Percentiles rank a stretch among this genome's conserved stretches.
These are phyloP conservation scores for Tragelaphus imberbis DNA, from an alignment of 2,113 vertebrate genomes.

Conservation along the genomic window DNA sequence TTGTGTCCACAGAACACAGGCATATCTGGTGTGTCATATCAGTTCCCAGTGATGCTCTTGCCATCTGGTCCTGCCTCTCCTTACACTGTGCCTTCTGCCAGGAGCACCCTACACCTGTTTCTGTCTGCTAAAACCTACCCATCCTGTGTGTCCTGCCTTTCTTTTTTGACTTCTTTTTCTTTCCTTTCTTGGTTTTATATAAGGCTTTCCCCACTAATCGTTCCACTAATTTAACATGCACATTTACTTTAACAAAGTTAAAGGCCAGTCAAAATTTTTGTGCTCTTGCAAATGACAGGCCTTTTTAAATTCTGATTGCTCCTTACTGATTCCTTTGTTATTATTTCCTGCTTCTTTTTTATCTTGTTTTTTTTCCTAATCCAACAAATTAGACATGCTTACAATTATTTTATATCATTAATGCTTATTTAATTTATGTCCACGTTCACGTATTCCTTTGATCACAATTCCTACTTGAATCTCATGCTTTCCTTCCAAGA, in stretches of 20 bases:
- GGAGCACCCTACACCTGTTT: neutral
- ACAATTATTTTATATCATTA: neutral
- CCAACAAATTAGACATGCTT: neutral
- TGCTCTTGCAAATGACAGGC: neutral
- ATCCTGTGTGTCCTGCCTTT: neutral
- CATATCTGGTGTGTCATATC: no score
- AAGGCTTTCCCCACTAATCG: no score
- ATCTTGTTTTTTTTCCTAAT: neutral
- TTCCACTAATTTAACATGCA: neutral
- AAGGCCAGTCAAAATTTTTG: neutral
- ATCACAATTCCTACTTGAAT: neutral
- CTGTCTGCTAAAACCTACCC: neutral
- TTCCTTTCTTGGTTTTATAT: neutral
- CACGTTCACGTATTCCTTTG: neutral
- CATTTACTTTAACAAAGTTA: neutral
- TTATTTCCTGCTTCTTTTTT: neutral
- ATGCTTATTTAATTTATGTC: neutral
- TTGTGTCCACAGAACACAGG: neutral
- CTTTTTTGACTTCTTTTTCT: neutral
- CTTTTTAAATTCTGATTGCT: neutral
- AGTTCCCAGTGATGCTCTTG: accelerated
- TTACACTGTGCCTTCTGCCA: neutral
- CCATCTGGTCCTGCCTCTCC: neutral
- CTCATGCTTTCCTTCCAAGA: neutral
- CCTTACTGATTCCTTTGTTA: neutral